Conservation (phyloP, 2,113 vertebrate species). For the Labeo catla region DNA sequence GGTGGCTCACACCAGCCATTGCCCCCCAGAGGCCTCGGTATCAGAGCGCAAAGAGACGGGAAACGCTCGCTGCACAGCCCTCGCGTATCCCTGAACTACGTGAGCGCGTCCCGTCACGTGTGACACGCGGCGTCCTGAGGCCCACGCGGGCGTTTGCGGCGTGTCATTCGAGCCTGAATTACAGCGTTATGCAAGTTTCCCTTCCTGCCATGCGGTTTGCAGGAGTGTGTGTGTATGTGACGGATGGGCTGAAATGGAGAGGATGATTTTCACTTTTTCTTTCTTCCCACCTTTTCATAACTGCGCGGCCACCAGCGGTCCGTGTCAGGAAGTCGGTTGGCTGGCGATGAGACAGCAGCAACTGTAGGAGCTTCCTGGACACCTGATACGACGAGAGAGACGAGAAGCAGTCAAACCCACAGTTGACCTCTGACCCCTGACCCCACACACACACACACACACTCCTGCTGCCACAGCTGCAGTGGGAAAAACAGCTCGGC, state of each 20-base stretch:
- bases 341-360: constrained; percentile 76
- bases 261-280: constrained; percentile 48
- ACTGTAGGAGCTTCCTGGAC: constrained; percentile 74
- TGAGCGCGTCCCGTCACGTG: neutral
- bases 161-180: constrained; percentile 1
- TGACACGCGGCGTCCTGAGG: neutral
- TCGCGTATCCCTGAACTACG: neutral
- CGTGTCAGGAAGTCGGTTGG: constrained; percentile 71
- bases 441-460: neutral
- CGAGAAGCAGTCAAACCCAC: constrained; percentile 7
- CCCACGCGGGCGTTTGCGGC: constrained; percentile 4
- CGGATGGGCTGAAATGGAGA: constrained; percentile 46
- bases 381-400: constrained; percentile 48
- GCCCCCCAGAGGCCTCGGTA: constrained; percentile 59
- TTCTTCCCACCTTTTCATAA: constrained; percentile 41
- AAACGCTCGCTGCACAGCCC: neutral
- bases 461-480: constrained; percentile 28
- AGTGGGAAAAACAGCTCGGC: constrained; percentile 35
- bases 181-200: constrained; percentile 71
- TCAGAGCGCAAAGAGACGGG: constrained; percentile 39
- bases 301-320: constrained; percentile 37
- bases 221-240: constrained; percentile 53
- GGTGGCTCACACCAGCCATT: constrained; percentile 55
- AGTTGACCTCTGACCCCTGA: constrained; percentile 25
- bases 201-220: constrained; percentile 66